Conservation (phyloP, 2,797 vertebrate species). For the Choloepus didactylus region DNA sequence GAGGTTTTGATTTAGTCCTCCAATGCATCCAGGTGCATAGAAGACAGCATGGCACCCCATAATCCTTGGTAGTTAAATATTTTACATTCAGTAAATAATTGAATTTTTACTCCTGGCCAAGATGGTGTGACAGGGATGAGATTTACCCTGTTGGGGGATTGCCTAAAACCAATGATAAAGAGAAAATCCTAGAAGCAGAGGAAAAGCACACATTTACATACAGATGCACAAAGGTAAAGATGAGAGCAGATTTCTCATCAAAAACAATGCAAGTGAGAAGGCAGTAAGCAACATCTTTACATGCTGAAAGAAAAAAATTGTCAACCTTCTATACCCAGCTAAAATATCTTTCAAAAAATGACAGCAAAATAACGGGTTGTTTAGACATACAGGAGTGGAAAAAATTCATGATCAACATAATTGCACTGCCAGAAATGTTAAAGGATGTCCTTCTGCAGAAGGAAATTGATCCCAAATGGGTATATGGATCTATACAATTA, state of each 20-base stretch:
- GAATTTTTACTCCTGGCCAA: constrained; percentile 46
- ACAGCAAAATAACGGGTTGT: not conserved
- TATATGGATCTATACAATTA: accelerated
- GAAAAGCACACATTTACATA: accelerated
- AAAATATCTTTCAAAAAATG: not conserved
- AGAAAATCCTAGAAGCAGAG: not conserved
- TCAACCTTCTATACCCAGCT: not conserved
- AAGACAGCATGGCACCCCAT: not conserved
- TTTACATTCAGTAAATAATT: constrained; percentile 5
- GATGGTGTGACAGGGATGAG: not conserved
- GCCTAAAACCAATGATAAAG: accelerated
- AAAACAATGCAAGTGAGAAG: accelerated
- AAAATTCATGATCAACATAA: not conserved
- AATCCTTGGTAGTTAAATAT: not conserved
- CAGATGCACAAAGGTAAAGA: not conserved
- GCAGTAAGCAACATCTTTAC: too few relatives aligned
- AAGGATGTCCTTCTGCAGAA: not conserved
- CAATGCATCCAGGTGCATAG: not conserved
- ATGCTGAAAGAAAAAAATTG: not conserved
- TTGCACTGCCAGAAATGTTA: accelerated
- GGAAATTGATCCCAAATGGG: accelerated
- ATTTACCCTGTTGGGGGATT: not conserved
- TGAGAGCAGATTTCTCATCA: not conserved
- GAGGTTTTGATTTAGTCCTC: not conserved
- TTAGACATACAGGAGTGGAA: not conserved